Evolutionary conservation across 2,888 invertebrate genomes (phyloP), one percentile per base, ranked within the genome.

Genomic region (Drosophila pegasa): DNA sequence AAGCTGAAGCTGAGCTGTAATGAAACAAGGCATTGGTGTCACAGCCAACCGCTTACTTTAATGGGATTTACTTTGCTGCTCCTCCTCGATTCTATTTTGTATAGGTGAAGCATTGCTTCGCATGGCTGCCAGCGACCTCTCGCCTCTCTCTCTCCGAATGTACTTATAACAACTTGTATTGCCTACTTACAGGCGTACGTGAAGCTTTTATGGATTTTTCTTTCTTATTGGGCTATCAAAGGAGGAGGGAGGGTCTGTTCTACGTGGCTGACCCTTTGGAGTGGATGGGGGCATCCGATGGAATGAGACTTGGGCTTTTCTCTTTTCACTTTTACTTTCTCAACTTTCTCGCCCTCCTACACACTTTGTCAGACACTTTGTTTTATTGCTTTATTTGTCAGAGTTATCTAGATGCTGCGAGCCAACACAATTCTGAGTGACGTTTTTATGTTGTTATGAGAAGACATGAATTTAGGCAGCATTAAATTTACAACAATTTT

Each of bases 171-270:
- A 61, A 58, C 60, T 66, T 77, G 69, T 81, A 85, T 81, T 75
- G 86, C 80, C 80, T 85, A 86, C 87, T 88, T 82, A 69, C 80
- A 66, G 80, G 77, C 74, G 84, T 78, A 78, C 61, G 71, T 78
- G 69, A 75, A 50, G 58, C 35, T 84, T 84, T 81, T 78, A 87
- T 78, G 69, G 43, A 12, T 50, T 45, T 59, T 45, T 63, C 47
- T 48, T 38, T 18, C 18, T 3, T 12, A 10, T 14, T 18, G 16
- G 33, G 8, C 48, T 16, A 48, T 40, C 70, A 12, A 12, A 16
- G 10, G 3, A 27, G 12, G 0, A 5, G 43, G 25, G 25, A 29
- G 29, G 12, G 16, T 45, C 10, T 16, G 7, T 6, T 12, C 29
- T 29, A 47, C 29, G 14, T 29, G 10, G 56, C 43, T 51, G 52